Conservation (phyloP, 1,140 invertebrate genomes). For the Euura lappo region DNA sequence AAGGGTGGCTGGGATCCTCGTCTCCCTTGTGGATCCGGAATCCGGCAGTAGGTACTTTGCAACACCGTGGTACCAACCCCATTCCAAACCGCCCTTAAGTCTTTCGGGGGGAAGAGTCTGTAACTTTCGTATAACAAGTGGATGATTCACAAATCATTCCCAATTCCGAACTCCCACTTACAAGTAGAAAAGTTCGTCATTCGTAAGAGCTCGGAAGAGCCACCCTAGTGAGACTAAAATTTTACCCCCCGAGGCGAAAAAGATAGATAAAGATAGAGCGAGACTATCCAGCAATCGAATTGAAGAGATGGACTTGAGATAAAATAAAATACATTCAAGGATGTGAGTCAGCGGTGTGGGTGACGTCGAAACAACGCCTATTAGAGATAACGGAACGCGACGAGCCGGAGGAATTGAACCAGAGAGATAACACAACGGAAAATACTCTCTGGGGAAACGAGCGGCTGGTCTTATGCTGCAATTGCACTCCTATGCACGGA, state of each 20-base stretch:
- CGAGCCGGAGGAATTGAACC: slow-evolving; percentile 3
- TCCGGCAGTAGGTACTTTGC: not conserved
- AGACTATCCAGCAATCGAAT: not conserved
- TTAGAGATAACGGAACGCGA: not conserved
- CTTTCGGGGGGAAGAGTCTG: slow-evolving; percentile 14
- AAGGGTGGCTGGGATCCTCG: not conserved
- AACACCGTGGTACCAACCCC: not conserved
- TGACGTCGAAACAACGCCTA: not conserved
- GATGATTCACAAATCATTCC: slow-evolving; percentile 52
- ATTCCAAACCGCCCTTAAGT: not conserved
- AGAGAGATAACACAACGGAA: not conserved
- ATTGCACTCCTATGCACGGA: not conserved
- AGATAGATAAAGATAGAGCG: too few relatives aligned
- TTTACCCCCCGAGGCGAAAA: not conserved
- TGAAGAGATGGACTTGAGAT: not conserved
- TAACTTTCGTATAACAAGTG: slow-evolving; percentile 50
- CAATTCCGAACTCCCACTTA: slow-evolving; percentile 30
- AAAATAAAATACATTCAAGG: not conserved
- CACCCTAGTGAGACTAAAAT: not conserved
- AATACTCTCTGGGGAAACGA: not conserved
- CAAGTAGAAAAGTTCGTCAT: not conserved
- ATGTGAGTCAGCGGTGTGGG: slow-evolving; percentile 1
- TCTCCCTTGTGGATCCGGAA: not conserved
- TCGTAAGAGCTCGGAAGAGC: not conserved
- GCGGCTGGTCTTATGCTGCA: not conserved